Conservation (phyloP, 37 sponge, comb jelly and placozoan species). For the Spongilla lacustris region DNA sequence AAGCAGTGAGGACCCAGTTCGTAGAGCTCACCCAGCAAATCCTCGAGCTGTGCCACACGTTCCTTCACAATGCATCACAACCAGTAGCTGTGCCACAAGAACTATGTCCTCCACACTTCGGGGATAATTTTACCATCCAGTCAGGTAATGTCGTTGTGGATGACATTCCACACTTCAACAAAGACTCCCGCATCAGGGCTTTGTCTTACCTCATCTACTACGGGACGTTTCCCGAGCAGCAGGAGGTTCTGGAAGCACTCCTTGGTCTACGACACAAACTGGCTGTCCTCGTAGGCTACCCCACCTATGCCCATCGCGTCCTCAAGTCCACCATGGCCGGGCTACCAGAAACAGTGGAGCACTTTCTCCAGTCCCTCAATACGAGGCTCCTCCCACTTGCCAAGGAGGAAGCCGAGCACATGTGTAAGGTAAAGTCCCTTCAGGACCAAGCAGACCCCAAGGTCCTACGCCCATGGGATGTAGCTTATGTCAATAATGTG, state of each 20-base stretch:
- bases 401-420: conserved; percentile 44
- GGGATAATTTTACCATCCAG: background rate
- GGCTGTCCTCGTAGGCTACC: conserved; percentile 74
- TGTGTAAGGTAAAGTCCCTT: conserved; percentile 10
- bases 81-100: conserved; percentile 7
- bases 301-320: conserved; percentile 73
- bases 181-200: conserved; percentile 47
- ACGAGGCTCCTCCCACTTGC: conserved; percentile 62
- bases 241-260: conserved; percentile 48
- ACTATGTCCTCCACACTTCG: conserved; percentile 3
- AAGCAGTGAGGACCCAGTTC: conserved; percentile 27
- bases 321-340: conserved; percentile 72
- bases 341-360: conserved; percentile 52
- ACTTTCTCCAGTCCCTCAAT: conserved; percentile 68
- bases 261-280: conserved; percentile 66
- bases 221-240: conserved; percentile 11
- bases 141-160: conserved; percentile 19
- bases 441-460: background rate
- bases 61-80: conserved; percentile 14
- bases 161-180: conserved; percentile 27
- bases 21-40: conserved; percentile 52
- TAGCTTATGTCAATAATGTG: conserved; percentile 22
- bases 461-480: conserved; percentile 66
- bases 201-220: conserved; percentile 53
- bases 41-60: conserved; percentile 48